These are phyloP conservation scores for Aphelenchoides avenae DNA, from an alignment of 1,140 invertebrate genomes.

Conservation along the genomic window DNA sequence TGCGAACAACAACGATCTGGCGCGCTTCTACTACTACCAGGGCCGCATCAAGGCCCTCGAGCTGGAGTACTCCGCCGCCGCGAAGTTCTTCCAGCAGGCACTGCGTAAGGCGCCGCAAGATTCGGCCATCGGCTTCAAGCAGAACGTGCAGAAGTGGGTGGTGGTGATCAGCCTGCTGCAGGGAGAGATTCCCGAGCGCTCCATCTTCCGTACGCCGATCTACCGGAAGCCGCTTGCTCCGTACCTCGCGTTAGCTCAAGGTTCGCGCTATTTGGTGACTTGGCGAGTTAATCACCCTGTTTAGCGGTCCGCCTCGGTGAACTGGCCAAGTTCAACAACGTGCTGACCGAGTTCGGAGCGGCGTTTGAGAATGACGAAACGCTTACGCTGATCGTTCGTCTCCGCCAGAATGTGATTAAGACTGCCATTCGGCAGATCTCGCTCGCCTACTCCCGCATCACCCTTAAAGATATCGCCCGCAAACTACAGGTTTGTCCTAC, in stretches of 20 bases:
- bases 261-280: conserved; percentile 52
- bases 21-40: conserved; percentile 90
- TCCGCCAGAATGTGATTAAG: conserved; percentile 98
- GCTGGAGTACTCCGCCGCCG: conserved; percentile 90
- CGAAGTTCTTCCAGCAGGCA: conserved; percentile 85
- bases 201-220: conserved; percentile 73
- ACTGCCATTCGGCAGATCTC: conserved; percentile 95
- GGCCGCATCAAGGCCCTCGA: conserved; percentile 91
- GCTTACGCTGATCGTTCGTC: conserved; percentile 61
- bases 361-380: conserved; percentile 53
- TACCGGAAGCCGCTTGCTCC: conserved; percentile 80
- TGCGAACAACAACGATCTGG: conserved; percentile 97
- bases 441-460: conserved; percentile 91
- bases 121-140: conserved; percentile 94
- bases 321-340: conserved; percentile 85
- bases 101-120: conserved; percentile 92
- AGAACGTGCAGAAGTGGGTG: conserved; percentile 91
- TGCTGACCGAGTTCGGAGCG: conserved; percentile 71
- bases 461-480: conserved; percentile 83
- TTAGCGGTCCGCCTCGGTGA: conserved; percentile 87
- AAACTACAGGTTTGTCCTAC: conserved; percentile 70
- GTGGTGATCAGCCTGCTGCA: conserved; percentile 90
- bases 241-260: conserved; percentile 93
- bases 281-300: too few relatives aligned
- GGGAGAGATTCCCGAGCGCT: conserved; percentile 88